phyloP scores from a whole-genome alignment of 2,888 invertebrate genomes.

The Ganaspis brasiliensis region DNA sequence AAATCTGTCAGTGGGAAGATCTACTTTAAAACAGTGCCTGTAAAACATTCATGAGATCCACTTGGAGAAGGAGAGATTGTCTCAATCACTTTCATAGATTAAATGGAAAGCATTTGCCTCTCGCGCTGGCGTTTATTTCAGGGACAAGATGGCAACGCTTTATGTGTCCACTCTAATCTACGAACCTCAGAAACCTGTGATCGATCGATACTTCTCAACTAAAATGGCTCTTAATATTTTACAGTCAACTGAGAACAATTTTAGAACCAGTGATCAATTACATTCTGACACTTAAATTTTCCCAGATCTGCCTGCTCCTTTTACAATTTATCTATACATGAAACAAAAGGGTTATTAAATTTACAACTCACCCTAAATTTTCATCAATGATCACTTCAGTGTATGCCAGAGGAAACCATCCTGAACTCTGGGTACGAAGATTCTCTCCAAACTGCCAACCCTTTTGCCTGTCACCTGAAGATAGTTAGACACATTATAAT shows the following conservation, averaged over 20 bases:
- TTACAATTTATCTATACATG: too few species aligned
- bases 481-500: too few species aligned
- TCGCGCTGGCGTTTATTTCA: conserved; percentile 21
- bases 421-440: conserved; percentile 93
- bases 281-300: too few species aligned
- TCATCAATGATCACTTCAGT: conserved; percentile 90
- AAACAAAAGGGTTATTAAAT: neutral
- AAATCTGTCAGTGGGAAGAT: neutral
- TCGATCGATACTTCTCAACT: neutral
- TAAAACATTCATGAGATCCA: conserved; percentile 21
- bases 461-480: conserved; percentile 90
- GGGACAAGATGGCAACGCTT: conserved; percentile 14
- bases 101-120: conserved; percentile 17
- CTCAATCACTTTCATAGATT: conserved; percentile 31
- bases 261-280: too few species aligned
- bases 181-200: neutral
- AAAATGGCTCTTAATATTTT: neutral
- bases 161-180: conserved; percentile 12
- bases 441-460: conserved; percentile 99
- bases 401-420: conserved; percentile 98
- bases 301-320: too few species aligned
- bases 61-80: conserved; percentile 11
- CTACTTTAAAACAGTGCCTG: neutral
- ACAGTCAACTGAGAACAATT: neutral
- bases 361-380: conserved; percentile 82